A percentile compares a stretch with the other conserved stretches of the same genome.
phyloP scores from a whole-genome alignment of 2,888 invertebrate genomes.

The Orthosia cruda region DNA sequence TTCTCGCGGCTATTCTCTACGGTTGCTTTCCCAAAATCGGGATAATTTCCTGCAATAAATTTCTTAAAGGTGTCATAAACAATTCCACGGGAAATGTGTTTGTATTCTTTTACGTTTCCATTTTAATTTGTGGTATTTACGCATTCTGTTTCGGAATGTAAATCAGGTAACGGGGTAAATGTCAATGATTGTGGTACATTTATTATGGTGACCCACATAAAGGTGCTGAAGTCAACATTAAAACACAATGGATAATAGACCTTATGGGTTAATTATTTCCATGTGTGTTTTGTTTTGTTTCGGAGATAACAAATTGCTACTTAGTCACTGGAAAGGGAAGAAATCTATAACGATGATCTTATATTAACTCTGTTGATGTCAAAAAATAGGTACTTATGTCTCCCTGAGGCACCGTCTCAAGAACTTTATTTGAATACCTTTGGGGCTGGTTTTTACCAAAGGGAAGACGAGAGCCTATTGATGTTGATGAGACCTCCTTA shows the following conservation, averaged over 20 bases:
- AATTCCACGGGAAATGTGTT: slow-evolving; percentile 31
- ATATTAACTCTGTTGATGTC: neutral
- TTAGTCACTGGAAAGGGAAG: neutral
- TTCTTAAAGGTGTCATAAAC: slow-evolving; percentile 38
- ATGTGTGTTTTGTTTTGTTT: neutral
- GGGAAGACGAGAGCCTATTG: too few species aligned
- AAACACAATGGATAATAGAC: slow-evolving; percentile 9
- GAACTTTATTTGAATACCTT: too few species aligned
- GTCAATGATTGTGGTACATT: slow-evolving; percentile 18
- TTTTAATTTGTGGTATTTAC: slow-evolving; percentile 23
- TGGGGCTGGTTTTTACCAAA: too few species aligned
- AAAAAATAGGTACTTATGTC: neutral
- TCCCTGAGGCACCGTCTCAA: too few species aligned
- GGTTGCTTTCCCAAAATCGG: slow-evolving; percentile 10
- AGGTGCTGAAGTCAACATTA: slow-evolving; percentile 2
- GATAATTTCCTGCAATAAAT: slow-evolving; percentile 50
- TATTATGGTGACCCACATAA: neutral
- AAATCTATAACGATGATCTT: neutral
- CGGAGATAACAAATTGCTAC: neutral
- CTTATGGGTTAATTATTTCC: slow-evolving; percentile 17
- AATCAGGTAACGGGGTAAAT: slow-evolving; percentile 11
- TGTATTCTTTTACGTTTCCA: slow-evolving; percentile 26
- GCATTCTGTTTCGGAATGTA: slow-evolving; percentile 37
- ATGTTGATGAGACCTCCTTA: too few species aligned
- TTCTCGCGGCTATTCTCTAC: slow-evolving; percentile 16